Base-by-base conservation (phyloP, 2,888 invertebrate genomes). In the Arctia plantaginis region DNA sequence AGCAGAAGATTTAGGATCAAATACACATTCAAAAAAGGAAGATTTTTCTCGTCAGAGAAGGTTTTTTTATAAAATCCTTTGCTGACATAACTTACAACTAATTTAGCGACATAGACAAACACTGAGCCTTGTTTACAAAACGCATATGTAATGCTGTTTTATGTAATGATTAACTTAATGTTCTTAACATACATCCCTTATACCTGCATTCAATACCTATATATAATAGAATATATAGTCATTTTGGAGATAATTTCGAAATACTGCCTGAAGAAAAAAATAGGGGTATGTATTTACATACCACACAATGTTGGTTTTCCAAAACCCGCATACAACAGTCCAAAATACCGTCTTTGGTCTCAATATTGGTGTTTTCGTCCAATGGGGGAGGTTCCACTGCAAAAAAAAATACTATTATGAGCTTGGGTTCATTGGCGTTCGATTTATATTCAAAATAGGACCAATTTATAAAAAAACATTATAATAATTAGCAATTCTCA, bases 1-100 rank as follows among this genome's bases (percentile, higher is more conserved):
- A 12, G 93, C 89, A 13, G 88, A 88, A 0, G 91, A 92, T 69
- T 90, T 92, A 2, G 93, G 92, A 0, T 93, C 92, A 89, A 93
- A 94, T 86, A 93, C 93, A 85, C 93, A 93, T 91, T 97, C 97
- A 88, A 97, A 97, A 0, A 97, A 97, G 0, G 96, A 96, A 0
- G 86, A 93, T 96, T 97, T 97, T 97, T 97, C 97, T 87, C 96
- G 97, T 96, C 96, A 82, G 88, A 88, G 78, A 92, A 89, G 67
- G 94, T 97, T 97, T 96, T 96, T 96, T 79, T 96, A 96, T 77
- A 96, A 71, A 62, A 96, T 89, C n/a, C n/a, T n/a, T n/a, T n/a
- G n/a, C n/a, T n/a, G n/a, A n/a, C n/a, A n/a, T n/a, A n/a, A 35
- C 35, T 35, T 6, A 35, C 35, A 35, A 35, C 6, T 35, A 35